Percentiles rank a stretch among this genome's conserved stretches.
Evolutionary conservation across 2,888 invertebrate species (phyloP).

Genomic region (Drosophila niveifrons): DNA sequence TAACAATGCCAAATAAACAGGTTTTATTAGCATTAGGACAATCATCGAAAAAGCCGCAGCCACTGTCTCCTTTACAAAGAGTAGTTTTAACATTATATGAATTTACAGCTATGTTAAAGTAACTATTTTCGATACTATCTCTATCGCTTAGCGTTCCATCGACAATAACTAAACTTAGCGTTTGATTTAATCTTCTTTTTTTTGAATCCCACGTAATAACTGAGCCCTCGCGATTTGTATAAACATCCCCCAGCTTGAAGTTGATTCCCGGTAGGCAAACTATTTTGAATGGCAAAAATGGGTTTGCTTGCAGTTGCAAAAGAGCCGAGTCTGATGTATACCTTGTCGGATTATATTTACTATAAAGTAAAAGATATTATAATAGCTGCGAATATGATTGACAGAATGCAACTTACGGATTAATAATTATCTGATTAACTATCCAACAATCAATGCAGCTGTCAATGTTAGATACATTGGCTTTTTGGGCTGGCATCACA

Average conservation of each 20-base stretch:
- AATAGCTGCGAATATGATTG: neutral
- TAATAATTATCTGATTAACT: neutral
- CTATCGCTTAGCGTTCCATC: no score
- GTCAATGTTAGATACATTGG: no score
- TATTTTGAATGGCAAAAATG: neutral
- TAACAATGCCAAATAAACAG: constrained; percentile 27
- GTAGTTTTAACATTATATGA: accelerated
- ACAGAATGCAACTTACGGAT: neutral
- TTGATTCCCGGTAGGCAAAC: constrained; percentile 24
- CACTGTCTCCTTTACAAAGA: constrained; percentile 38
- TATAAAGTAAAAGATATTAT: neutral
- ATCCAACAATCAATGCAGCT: neutral
- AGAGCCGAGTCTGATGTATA: neutral
- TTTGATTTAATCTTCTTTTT: neutral
- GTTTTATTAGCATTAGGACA: neutral
- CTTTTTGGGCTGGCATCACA: no score
- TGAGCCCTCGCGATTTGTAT: accelerated
- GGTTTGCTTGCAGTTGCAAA: neutral
- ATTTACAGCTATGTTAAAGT: accelerated
- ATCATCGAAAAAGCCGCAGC: neutral
- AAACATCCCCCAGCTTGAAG: neutral
- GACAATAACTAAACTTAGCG: accelerated
- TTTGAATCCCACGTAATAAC: neutral
- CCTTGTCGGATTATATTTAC: neutral
- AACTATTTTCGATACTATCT: no score